Evolutionary conservation across 2,113 vertebrate species (phyloP).

Genomic region (Epinephelus cyanopodus): DNA sequence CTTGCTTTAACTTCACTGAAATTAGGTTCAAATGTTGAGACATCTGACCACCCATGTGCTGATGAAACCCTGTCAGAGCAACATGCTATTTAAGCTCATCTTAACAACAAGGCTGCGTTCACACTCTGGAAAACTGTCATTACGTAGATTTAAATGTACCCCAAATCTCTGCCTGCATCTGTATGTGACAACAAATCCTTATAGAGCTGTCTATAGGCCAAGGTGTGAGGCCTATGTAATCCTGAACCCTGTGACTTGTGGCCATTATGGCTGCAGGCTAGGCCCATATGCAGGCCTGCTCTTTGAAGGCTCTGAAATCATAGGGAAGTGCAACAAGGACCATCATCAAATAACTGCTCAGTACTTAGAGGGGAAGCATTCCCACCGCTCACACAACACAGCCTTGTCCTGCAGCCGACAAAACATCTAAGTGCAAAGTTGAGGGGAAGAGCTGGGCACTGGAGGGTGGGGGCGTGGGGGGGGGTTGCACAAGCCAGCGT

Average conservation of each 20-base stretch:
- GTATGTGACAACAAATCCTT: background rate
- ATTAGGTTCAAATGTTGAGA: background rate
- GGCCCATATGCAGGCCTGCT: conserved; percentile 65
- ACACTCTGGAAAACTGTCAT: background rate
- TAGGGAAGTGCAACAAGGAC: conserved; percentile 85
- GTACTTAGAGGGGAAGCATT: conserved; percentile 83
- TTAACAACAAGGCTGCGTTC: background rate
- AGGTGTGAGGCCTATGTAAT: conserved; percentile 66
- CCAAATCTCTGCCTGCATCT: background rate
- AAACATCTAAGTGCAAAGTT: conserved; percentile 76
- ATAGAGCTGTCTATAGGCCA: conserved; percentile 5
- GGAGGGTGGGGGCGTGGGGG: background rate
- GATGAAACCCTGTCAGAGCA: background rate
- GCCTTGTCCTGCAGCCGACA: conserved; percentile 68
- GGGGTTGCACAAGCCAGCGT: conserved; percentile 50
- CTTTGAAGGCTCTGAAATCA: conserved; percentile 88
- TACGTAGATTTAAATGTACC: background rate
- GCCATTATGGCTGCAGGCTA: conserved; percentile 66
- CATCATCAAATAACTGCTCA: conserved; percentile 85
- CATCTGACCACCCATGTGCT: background rate
- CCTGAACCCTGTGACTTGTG: conserved; percentile 66
- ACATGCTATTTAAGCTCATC: background rate
- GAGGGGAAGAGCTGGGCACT: conserved; percentile 56
- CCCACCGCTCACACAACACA: conserved; percentile 75
- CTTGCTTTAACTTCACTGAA: background rate